Evolutionary conservation across 2,888 invertebrate species (phyloP).

Genomic region (Acleris laterana): DNA sequence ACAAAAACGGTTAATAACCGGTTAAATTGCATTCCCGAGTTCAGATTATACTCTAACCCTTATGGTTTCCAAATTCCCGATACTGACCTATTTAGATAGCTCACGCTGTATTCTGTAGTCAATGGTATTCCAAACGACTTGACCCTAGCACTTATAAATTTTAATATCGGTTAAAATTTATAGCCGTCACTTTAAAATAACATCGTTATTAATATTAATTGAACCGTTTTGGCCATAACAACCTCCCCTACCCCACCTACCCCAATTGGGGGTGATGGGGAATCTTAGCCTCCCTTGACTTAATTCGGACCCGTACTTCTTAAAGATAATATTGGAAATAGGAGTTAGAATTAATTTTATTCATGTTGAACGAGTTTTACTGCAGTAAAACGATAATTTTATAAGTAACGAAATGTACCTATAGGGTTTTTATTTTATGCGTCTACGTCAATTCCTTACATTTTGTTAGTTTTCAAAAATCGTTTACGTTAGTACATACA

Average conservation of each 20-base stretch:
- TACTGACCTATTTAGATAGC: too few relatives aligned
- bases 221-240: constrained; percentile 33
- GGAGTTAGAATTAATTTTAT: constrained; percentile 27
- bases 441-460: too few relatives aligned
- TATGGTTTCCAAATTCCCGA: too few relatives aligned
- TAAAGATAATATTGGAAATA: constrained; percentile 35
- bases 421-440: too few relatives aligned
- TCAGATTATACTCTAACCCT: too few relatives aligned
- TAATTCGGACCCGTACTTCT: constrained; percentile 28
- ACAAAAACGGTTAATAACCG: too few relatives aligned
- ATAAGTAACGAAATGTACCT: not conserved
- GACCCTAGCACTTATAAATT: constrained; percentile 18
- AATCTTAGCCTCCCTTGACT: constrained; percentile 15
- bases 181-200: constrained; percentile 33
- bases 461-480: too few relatives aligned
- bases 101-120: too few relatives aligned
- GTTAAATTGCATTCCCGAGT: too few relatives aligned
- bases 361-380: constrained; percentile 20
- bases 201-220: constrained; percentile 35
- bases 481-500: too few relatives aligned
- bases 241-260: constrained; percentile 18
- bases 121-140: constrained; percentile 14
- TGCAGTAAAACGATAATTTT: not conserved
- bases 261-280: constrained; percentile 1
- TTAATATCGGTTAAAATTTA: constrained; percentile 31